These are phyloP conservation scores for Aurelia aurita DNA, from an alignment of 30 jellyfish, hydroid and myxozoan genomes.

Conservation along the genomic window DNA sequence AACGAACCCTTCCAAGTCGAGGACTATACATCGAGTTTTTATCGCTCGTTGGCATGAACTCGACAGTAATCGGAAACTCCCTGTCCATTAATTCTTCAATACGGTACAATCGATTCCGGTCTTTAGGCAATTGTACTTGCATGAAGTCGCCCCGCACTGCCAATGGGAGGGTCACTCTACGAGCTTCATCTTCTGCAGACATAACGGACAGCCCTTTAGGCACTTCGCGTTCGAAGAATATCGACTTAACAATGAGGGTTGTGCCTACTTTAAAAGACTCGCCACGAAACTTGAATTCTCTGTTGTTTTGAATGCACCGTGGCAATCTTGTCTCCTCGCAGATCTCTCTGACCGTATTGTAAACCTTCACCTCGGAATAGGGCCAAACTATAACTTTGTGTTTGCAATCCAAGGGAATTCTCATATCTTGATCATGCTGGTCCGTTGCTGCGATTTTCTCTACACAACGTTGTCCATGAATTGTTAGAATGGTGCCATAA, in stretches of 20 bases:
- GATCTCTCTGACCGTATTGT: constrained; percentile 21
- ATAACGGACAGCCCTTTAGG: constrained; percentile 8
- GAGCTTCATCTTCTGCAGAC: not conserved
- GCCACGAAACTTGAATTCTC: not conserved
- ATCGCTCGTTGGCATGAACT: constrained; percentile 49
- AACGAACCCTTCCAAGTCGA: constrained; percentile 40
- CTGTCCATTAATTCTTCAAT: constrained; percentile 52
- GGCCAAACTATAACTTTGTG: constrained; percentile 31
- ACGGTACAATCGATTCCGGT: constrained; percentile 2
- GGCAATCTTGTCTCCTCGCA: constrained; percentile 12
- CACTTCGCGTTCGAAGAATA: not conserved
- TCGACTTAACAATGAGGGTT: not conserved
- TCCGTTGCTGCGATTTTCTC: constrained; percentile 64
- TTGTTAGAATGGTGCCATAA: constrained; percentile 68
- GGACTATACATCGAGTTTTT: constrained; percentile 65
- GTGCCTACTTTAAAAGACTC: not conserved
- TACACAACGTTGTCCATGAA: constrained; percentile 67
- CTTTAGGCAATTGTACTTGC: constrained; percentile 19
- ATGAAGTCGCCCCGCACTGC: constrained; percentile 43
- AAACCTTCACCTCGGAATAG: not conserved
- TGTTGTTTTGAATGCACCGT: not conserved
- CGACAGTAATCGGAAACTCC: constrained; percentile 55
- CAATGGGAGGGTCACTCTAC: constrained; percentile 34
- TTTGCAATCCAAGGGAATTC: constrained; percentile 72
- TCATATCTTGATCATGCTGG: constrained; percentile 27